Evolutionary conservation across 2,113 vertebrate species (phyloP), one percentile per base, ranked within the genome.

Genomic region (Ariopsis seemanni): DNA sequence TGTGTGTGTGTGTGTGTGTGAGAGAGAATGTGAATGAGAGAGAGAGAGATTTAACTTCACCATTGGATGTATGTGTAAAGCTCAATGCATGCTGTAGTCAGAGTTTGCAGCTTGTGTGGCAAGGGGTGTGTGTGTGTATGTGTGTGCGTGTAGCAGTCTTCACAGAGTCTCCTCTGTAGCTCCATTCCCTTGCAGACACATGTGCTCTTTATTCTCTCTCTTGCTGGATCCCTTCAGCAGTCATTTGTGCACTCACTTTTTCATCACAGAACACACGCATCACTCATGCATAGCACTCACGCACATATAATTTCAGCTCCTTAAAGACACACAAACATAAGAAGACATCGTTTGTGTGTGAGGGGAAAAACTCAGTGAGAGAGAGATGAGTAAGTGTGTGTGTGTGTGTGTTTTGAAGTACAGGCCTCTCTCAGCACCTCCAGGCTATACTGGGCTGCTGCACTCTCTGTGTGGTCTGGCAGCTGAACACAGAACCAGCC

Each of bases 401-500:
- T 65, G 65, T 15, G 53, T 67, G 86, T 82, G 79, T 74, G 67
- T 83, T 25, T 30, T 52, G 74, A 86, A 74, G 75, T 27, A 79
- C 63, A 86, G 77, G 57, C 86, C 86, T 82, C 80, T 86, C 81
- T 90, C 85, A 85, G 89, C 89, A 86, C 89, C 87, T 85, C 77
- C 86, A 80, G 86, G 82, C 87, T 82, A 67, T 87, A 87, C 65
- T 82, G 82, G 60, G 81, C 55, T 62, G 83, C 60, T 57, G 50
- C 67, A 9, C 88, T 86, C 84, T 69, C 87, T 89, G 89, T 85
- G 89, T 90, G 89, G 89, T 90, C 89, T 90, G 89, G 85, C 85
- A 90, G 89, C 79, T 69, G 82, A 86, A 90, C 87, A 86, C 53
- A 84, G 72, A 77, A 83, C 57, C 85, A 84, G 65, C 82, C 85